Percentiles rank a stretch among this genome's conserved stretches.
Evolutionary conservation across 1,140 invertebrate species (phyloP).

Genomic region (Scaptomyza montana): DNA sequence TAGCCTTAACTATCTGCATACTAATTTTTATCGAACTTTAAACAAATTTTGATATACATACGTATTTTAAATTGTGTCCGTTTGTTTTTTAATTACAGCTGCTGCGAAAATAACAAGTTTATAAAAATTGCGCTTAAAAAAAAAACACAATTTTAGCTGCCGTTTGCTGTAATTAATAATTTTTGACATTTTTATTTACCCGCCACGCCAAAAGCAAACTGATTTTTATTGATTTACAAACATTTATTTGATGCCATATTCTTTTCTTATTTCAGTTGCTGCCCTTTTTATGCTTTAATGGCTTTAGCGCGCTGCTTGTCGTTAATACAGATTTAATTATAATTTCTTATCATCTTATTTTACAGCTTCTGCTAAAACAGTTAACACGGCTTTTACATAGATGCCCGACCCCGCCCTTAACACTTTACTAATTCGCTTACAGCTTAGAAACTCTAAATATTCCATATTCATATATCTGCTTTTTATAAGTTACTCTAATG

Average conservation of each 20-base stretch:
- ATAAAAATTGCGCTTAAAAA: constrained; percentile 57
- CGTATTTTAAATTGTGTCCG: constrained; percentile 45
- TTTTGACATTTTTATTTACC: constrained; percentile 14
- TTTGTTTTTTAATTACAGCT: constrained; percentile 70
- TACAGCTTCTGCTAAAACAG: constrained; percentile 46
- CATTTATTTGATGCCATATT: constrained; percentile 11
- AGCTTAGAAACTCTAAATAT: constrained; percentile 5
- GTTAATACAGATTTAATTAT: constrained; percentile 14
- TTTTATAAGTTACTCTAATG: constrained; percentile 42
- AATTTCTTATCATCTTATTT: constrained; percentile 23
- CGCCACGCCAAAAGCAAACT: neutral
- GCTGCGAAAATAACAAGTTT: constrained; percentile 73
- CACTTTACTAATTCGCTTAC: constrained; percentile 23
- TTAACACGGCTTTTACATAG: constrained; percentile 40
- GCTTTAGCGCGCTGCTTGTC: constrained; percentile 44
- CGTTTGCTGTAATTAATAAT: constrained; percentile 40
- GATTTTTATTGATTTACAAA: neutral
- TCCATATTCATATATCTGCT: neutral
- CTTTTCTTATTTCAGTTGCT: constrained; percentile 44
- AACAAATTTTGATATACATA: constrained; percentile 19
- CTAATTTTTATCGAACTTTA: constrained; percentile 12
- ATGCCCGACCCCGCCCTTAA: constrained; percentile 10
- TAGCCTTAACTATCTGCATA: constrained; percentile 50
- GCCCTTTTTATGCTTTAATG: constrained; percentile 28
- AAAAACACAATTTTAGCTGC: constrained; percentile 43